Conservation (phyloP, 2,797 vertebrate species). For the Petrocephalus sullivani region DNA sequence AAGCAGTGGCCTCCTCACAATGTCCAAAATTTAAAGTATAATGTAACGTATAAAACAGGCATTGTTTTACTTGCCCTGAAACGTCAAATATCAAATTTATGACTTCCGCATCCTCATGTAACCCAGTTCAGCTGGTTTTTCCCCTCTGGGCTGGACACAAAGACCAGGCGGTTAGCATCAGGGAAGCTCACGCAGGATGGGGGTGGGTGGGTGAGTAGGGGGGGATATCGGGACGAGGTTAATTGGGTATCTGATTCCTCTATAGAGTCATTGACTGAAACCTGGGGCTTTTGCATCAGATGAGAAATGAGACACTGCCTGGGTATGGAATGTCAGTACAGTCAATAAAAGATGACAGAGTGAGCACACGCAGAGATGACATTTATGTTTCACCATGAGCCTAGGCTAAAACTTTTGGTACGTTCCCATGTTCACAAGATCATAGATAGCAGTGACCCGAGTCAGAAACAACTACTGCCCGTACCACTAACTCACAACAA, state of each 20-base stretch:
- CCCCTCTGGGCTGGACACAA: not conserved
- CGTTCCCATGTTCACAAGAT: not conserved
- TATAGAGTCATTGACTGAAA: not conserved
- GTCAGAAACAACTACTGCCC: not conserved
- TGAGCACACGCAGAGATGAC: not conserved
- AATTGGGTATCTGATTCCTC: not conserved
- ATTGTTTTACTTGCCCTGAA: not conserved
- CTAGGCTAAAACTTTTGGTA: not conserved
- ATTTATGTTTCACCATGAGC: not conserved
- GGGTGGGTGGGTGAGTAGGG: not conserved
- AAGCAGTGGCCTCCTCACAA: not conserved
- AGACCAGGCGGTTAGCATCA: not conserved
- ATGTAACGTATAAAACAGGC: not conserved
- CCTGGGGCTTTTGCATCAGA: not conserved
- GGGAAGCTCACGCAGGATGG: not conserved
- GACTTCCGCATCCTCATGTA: not conserved
- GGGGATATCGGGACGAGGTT: not conserved
- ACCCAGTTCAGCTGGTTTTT: not conserved
- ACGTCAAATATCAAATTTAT: not conserved
- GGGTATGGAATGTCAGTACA: not conserved
- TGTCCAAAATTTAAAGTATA: not conserved
- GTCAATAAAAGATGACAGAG: not conserved
- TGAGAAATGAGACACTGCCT: not conserved
- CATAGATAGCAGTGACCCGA: not conserved
- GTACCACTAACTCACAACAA: not conserved